Evolutionary conservation across 2,888 invertebrate genomes (phyloP), one percentile per base, ranked within the genome.

Genomic region (Cyaniris semiargus): DNA sequence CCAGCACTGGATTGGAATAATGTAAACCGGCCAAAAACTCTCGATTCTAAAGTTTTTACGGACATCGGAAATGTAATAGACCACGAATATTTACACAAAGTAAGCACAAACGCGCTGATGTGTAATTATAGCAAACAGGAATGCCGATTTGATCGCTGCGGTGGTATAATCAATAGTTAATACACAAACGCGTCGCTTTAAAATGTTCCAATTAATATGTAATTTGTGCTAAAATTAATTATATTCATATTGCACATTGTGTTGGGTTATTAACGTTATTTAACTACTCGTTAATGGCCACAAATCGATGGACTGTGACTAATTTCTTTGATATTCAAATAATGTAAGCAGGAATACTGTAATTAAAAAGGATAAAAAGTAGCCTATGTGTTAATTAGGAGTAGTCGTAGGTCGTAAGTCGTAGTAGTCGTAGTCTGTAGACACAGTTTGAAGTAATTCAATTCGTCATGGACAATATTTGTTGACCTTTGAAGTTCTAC

Each of bases 241-340:
- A 31, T 31, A 66, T 21, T 66, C 27, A 4, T 66, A 66, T 66
- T 66, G 23, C 5, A 27, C 13, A 60, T 60, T 60, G 23, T 60
- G 23, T 23, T 21, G 5, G 27, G 15, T 66, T 66, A 60, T 60
- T 60, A 23, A 66, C 6, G 66, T 10, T 66, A 66, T 66, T 27
- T 15, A 66, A 27, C 66, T 6, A 15, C 18, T 66, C 27, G 18
- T 31, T 66, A 66, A 66, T 31, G 31, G 15, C 66, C 66, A 27
- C 66, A 66, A 31, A 66, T 31, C 66, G 66, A 66, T 66, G 66
- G 27, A 31, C 66, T 66, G 27, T 18, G 15, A 66, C 66, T 27
- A 66, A 27, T 66, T 66, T 31, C 15, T 66, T 27, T 31, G 15
- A 18, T 27, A 66, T 27, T 66, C 27, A 66, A 66, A 66, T 31